Evolutionary conservation across 2,113 vertebrate species (phyloP).

Genomic region (Vimba vimba): DNA sequence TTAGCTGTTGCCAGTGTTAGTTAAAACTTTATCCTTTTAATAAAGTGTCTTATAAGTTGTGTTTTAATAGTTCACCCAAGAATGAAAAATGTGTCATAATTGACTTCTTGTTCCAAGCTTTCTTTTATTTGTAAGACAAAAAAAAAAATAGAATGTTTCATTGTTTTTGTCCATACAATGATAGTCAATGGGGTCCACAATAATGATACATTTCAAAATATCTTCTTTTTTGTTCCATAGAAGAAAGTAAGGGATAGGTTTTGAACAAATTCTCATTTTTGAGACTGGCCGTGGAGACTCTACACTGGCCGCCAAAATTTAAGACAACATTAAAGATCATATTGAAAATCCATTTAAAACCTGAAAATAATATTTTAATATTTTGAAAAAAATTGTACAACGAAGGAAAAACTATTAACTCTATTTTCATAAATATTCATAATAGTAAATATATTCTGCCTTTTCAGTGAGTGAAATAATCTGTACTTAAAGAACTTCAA

Average conservation of each 20-base stretch:
- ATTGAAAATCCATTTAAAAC: background rate
- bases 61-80: background rate
- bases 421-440: background rate
- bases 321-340: background rate
- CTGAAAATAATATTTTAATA: background rate
- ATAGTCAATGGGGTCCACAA: background rate
- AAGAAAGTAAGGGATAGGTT: background rate
- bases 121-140: background rate
- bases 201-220: too few species aligned
- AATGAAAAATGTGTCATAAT: background rate
- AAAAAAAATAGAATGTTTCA: background rate
- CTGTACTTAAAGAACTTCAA: too few species aligned
- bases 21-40: background rate
- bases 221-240: too few species aligned
- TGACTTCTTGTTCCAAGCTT: background rate
- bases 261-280: background rate
- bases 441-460: background rate
- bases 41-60: too few species aligned
- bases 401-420: background rate
- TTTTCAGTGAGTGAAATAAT: background rate
- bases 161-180: background rate
- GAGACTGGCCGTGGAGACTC: too few species aligned
- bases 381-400: background rate
- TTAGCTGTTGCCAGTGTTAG: background rate
- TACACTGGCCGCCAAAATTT: background rate